phyloP scores from a whole-genome alignment of 2,888 invertebrate genomes.

The Notocelia uddmanniana region DNA sequence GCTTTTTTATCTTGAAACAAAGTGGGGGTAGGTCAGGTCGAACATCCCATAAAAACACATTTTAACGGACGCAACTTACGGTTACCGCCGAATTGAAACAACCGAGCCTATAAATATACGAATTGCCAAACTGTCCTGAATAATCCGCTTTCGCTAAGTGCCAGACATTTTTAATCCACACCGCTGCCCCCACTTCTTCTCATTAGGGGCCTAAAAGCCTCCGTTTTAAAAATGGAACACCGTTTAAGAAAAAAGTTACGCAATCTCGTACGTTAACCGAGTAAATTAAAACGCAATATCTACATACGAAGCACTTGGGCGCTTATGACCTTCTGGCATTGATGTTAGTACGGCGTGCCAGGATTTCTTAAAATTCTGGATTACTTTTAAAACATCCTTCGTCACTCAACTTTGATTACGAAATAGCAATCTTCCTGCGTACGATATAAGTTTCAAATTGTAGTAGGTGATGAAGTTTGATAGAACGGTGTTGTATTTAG shows the following conservation, averaged over 20 bases:
- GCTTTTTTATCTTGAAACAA: too few relatives aligned
- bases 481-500: not conserved
- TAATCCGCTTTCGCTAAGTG: conserved; percentile 11
- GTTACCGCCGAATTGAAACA: too few relatives aligned
- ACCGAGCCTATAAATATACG: too few relatives aligned
- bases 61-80: too few relatives aligned
- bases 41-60: too few relatives aligned
- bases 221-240: conserved; percentile 41
- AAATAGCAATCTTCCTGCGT: not conserved
- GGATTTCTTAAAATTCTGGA: conserved; percentile 25
- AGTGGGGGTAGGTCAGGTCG: too few relatives aligned
- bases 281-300: conserved; percentile 1
- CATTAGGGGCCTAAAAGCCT: conserved; percentile 40
- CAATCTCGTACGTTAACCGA: conserved; percentile 24
- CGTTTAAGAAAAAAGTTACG: conserved; percentile 41
- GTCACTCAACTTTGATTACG: not conserved
- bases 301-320: not conserved
- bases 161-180: conserved; percentile 22
- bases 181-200: conserved; percentile 33
- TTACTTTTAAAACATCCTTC: not conserved
- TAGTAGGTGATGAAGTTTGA: not conserved
- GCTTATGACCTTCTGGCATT: not conserved
- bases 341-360: conserved; percentile 7
- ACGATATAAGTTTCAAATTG: not conserved
- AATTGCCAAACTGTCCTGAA: not conserved